Conservation (phyloP, 2,888 invertebrate species). For the Spodoptera exigua region DNA sequence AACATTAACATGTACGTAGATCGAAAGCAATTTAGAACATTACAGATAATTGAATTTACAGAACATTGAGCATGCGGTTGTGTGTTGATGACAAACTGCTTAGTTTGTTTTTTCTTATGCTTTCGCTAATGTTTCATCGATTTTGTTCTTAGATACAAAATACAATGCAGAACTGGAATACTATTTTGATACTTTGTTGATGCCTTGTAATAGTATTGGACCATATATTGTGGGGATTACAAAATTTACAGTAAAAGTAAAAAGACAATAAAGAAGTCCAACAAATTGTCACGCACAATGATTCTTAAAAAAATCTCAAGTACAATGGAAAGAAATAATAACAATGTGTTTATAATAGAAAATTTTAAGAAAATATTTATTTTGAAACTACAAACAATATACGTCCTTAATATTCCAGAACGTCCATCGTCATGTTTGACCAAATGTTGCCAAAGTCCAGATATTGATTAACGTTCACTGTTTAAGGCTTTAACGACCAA, state of each 20-base stretch:
- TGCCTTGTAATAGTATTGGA: too few relatives aligned
- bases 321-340: too few relatives aligned
- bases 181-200: neutral
- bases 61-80: slow-evolving; percentile 41
- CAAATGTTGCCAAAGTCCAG: slow-evolving; percentile 14
- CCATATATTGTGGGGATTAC: too few relatives aligned
- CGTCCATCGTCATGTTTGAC: slow-evolving; percentile 15
- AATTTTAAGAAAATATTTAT: too few relatives aligned
- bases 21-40: slow-evolving; percentile 34
- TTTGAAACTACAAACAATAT: neutral
- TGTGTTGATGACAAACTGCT: slow-evolving; percentile 24
- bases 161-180: neutral
- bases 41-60: slow-evolving; percentile 50
- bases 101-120: slow-evolving; percentile 1
- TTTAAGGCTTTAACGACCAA: slow-evolving; percentile 41
- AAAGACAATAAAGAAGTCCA: too few relatives aligned
- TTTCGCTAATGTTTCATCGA: neutral
- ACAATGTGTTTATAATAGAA: too few relatives aligned
- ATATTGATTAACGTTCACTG: slow-evolving; percentile 47
- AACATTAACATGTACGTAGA: slow-evolving; percentile 33
- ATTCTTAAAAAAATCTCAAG: too few relatives aligned
- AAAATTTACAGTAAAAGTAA: too few relatives aligned
- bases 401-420: slow-evolving; percentile 10
- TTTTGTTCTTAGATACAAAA: neutral
- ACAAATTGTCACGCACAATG: too few relatives aligned